phyloP scores from a whole-genome alignment of 2,797 vertebrate genomes.

The Lacerta bilineata region DNA sequence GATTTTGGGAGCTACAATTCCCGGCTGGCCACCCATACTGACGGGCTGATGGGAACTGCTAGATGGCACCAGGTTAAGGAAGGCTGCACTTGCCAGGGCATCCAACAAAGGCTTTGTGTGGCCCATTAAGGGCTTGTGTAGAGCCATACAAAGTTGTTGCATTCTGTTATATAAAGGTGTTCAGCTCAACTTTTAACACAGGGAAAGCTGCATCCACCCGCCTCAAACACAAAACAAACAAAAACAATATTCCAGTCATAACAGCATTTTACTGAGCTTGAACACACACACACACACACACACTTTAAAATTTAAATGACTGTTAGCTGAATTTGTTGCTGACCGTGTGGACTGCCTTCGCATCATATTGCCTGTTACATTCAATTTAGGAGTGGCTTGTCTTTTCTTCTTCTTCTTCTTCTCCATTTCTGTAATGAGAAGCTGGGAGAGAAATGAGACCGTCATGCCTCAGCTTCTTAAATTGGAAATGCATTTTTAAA shows the following conservation, averaged over 20 bases:
- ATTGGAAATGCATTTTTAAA: constrained; percentile 6
- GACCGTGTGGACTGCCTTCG: background rate
- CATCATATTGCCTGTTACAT: constrained; percentile 20
- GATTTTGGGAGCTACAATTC: too few species aligned
- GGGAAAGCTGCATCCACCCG: background rate
- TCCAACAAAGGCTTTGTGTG: background rate
- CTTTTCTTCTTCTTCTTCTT: background rate
- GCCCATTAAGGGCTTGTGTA: too few species aligned
- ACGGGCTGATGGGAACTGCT: too few species aligned
- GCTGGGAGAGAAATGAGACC: background rate
- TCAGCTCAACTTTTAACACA: background rate
- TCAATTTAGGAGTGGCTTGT: constrained; percentile 22
- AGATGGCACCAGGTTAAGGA: too few species aligned
- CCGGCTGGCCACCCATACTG: too few species aligned
- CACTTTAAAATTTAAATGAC: constrained; percentile 41
- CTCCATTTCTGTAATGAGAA: constrained; percentile 23
- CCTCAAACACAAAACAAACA: too few species aligned
- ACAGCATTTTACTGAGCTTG: constrained; percentile 10
- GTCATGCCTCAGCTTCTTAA: background rate
- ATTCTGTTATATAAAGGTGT: background rate
- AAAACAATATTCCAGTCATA: background rate
- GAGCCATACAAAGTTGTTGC: background rate
- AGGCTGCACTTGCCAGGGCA: background rate
- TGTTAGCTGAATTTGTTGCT: constrained; percentile 26
- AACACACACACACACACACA: background rate